Base-by-base conservation (phyloP, 1,140 invertebrate genomes). In the Mylabris phalerata region DNA sequence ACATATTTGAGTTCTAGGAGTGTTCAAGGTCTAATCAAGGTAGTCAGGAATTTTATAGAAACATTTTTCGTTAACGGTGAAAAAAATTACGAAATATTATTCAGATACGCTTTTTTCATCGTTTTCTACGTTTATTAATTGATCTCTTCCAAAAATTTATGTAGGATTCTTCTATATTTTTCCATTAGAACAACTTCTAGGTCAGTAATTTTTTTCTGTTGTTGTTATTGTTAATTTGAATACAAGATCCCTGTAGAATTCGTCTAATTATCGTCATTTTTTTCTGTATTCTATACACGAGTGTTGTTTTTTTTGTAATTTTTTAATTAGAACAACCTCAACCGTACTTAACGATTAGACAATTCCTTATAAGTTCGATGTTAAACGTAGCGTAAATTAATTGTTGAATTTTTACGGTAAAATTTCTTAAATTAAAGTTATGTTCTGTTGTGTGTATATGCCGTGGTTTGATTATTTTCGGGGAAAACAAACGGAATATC, bases 1-100 rank as follows among this genome's bases (percentile, higher is more conserved):
- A 47, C 52, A 55, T 55, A 47, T 47, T 55, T 46, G 52, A 55
- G 45, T 46, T 54, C 46, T 54, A 55, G 61, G 61, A 63, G 61
- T 63, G 61, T 60, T 58, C 61, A 63, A 63, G 61, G 61, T 63
- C 61, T 57, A 52, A 63, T 63, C 61, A 63, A 63, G 61, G 61
- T 55, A 57, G 57, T 60, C 57, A 60, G 58, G 61, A 63, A 63
- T 63, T 63, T 63, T 63, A 55, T 55, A 55, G 60, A 63, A 59
- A 49, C 55, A n/a, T 42, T 63, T 63, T 63, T 63, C 64, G 64
- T 65, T 65, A 65, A 65, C 64, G 64, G 64, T 65, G 60, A 58
- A 32, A 52, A 59, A 57, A 63, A 63, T 65, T 65, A 65, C 64
- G 64, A 65, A 65, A 65, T 62, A 62, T 32, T 32, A 19, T 19